Percentiles rank a stretch among this genome's conserved stretches.
These are phyloP conservation scores for Lethocerus indicus DNA, from an alignment of 1,140 invertebrate species.

Conservation along the genomic window DNA sequence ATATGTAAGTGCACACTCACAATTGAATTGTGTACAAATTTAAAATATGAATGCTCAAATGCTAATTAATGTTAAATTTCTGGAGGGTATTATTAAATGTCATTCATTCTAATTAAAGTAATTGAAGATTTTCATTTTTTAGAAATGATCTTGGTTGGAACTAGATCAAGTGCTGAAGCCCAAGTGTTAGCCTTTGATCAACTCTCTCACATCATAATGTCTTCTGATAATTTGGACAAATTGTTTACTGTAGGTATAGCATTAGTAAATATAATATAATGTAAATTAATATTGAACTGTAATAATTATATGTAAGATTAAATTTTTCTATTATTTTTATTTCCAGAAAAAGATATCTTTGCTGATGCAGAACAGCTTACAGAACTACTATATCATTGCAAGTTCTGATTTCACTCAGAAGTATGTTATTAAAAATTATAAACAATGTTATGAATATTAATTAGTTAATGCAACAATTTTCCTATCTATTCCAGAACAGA, in stretches of 20 bases:
- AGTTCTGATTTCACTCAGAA: conserved; percentile 15
- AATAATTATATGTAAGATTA: not conserved
- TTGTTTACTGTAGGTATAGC: conserved; percentile 15
- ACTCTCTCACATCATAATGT: conserved; percentile 36
- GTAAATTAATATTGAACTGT: not conserved
- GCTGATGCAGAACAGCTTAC: conserved; percentile 18
- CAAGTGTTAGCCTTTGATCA: conserved; percentile 56
- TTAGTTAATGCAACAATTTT: no score
- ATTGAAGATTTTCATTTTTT: conserved; percentile 12
- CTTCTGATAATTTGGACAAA: conserved; percentile 30
- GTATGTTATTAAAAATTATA: conserved; percentile 10
- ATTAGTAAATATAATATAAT: not conserved
- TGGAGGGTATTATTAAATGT: no score
- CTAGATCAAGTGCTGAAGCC: conserved; percentile 24
- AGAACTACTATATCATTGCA: conserved; percentile 18
- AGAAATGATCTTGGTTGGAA: conserved; percentile 24
- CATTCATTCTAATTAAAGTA: not conserved
- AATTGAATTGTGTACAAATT: not conserved
- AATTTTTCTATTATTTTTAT: conserved; percentile 4
- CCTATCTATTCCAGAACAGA: no score
- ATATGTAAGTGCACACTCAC: not conserved
- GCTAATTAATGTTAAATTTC: no score
- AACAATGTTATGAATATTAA: no score
- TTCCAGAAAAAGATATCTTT: conserved; percentile 18
- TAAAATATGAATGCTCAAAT: not conserved